Evolutionary conservation across 1,140 invertebrate species (phyloP).

Genomic region (Procambarus clarkii): DNA sequence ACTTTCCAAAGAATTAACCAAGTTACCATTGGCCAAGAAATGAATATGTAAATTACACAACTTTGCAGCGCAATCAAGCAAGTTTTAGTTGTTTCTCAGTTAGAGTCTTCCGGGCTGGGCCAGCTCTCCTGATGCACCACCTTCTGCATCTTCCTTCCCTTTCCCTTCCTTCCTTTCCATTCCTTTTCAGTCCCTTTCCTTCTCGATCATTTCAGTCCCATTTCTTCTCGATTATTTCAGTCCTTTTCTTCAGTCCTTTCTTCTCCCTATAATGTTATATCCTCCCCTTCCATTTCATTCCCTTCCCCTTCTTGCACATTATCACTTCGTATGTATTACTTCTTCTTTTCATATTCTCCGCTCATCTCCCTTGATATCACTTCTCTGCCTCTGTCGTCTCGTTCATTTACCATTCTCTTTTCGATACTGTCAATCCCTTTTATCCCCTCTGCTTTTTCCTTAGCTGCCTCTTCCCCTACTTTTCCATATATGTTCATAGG

Average conservation of each 20-base stretch:
- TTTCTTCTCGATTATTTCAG: not conserved
- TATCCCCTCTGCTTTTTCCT: too few species aligned
- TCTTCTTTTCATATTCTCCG: not conserved
- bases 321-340: not conserved
- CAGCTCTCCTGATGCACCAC: not conserved
- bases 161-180: not conserved
- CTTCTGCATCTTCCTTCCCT: not conserved
- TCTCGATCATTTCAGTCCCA: not conserved
- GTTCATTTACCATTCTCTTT: not conserved
- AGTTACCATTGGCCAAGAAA: constrained; percentile 40
- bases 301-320: not conserved
- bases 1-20: constrained; percentile 35
- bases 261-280: not conserved
- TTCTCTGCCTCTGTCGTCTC: not conserved
- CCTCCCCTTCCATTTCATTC: not conserved
- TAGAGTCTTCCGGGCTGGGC: not conserved
- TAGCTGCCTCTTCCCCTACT: too few species aligned
- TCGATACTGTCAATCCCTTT: not conserved
- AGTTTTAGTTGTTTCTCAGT: constrained; percentile 35
- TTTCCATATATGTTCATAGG: too few species aligned
- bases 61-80: constrained; percentile 44
- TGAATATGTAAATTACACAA: constrained; percentile 41
- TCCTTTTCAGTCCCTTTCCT: not conserved
- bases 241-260: not conserved
- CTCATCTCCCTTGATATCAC: not conserved